Evolutionary conservation across 2,888 invertebrate species (phyloP).

Genomic region (Drosophila hamatofila): DNA sequence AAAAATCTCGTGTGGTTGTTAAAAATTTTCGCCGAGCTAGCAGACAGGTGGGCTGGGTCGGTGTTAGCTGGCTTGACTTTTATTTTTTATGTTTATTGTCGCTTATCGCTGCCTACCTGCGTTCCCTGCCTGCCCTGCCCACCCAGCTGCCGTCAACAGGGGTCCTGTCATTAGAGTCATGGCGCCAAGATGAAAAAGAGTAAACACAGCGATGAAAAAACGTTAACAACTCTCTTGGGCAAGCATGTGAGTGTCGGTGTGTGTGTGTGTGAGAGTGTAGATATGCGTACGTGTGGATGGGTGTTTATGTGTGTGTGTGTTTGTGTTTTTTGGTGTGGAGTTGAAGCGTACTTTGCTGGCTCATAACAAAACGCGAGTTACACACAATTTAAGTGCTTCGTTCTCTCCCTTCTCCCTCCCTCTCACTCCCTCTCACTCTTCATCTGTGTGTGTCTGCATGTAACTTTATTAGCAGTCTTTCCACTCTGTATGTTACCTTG

Average conservation of each 20-base stretch:
- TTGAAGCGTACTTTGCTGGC: slow-evolving; percentile 28
- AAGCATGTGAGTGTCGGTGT: background rate
- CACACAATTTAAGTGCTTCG: slow-evolving; percentile 60
- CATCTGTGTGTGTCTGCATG: slow-evolving; percentile 33
- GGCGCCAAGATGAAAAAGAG: slow-evolving; percentile 77
- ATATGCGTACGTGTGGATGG: background rate
- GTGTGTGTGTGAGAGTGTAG: background rate
- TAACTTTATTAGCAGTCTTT: slow-evolving; percentile 73
- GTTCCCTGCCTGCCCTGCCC: slow-evolving; percentile 3
- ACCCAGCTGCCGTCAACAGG: slow-evolving; percentile 33
- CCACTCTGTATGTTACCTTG: slow-evolving; percentile 67
- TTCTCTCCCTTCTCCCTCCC: background rate
- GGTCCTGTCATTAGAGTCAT: slow-evolving; percentile 73
- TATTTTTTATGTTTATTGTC: slow-evolving; percentile 81
- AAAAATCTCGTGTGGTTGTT: slow-evolving; percentile 69
- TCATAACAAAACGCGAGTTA: slow-evolving; percentile 62
- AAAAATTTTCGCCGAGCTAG: slow-evolving; percentile 51
- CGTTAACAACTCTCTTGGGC: slow-evolving; percentile 82
- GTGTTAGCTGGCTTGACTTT: slow-evolving; percentile 43
- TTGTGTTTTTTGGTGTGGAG: background rate
- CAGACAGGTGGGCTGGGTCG: background rate
- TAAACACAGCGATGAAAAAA: slow-evolving; percentile 76
- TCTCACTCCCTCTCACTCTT: background rate
- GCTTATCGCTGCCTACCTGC: slow-evolving; percentile 57
- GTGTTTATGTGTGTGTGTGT: background rate